Evolutionary conservation across 2,888 invertebrate genomes (phyloP).

Genomic region (Odontothrips loti): DNA sequence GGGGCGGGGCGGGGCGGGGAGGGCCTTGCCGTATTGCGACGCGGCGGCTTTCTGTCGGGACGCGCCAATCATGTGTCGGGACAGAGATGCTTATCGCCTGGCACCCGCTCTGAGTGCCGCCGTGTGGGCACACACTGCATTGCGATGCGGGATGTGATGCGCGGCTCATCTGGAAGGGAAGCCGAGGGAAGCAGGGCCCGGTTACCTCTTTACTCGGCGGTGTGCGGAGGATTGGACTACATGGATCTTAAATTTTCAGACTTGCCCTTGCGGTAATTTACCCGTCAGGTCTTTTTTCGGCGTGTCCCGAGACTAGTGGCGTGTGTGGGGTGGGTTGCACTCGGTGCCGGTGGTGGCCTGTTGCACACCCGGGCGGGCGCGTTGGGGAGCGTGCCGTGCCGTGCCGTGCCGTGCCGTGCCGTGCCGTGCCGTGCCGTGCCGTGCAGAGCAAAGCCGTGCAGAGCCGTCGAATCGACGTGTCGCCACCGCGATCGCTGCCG

Average conservation of each 20-base stretch:
- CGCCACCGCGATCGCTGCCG: background rate
- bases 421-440: background rate
- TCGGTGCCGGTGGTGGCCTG: background rate
- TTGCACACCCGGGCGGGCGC: too few species aligned
- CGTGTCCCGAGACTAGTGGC: background rate
- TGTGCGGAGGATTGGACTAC: too few species aligned
- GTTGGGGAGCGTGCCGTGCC: background rate
- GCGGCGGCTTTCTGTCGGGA: background rate
- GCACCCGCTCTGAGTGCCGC: too few species aligned
- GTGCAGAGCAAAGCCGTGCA: slow-evolving; percentile 28
- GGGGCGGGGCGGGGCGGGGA: background rate
- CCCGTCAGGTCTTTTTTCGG: too few species aligned
- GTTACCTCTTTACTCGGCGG: background rate
- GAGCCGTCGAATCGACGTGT: slow-evolving; percentile 23
- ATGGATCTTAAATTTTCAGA: too few species aligned
- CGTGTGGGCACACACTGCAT: too few species aligned
- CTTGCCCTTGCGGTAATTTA: too few species aligned
- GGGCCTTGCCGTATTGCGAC: background rate
- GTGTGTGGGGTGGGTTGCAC: background rate
- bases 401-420: too few species aligned
- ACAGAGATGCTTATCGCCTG: too few species aligned
- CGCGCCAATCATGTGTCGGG: background rate
- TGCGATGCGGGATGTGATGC: too few species aligned
- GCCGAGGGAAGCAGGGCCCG: background rate
- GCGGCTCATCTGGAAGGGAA: too few species aligned